Conservation (phyloP, 2,797 vertebrate species). For the Amblyopsis hoosieri region DNA sequence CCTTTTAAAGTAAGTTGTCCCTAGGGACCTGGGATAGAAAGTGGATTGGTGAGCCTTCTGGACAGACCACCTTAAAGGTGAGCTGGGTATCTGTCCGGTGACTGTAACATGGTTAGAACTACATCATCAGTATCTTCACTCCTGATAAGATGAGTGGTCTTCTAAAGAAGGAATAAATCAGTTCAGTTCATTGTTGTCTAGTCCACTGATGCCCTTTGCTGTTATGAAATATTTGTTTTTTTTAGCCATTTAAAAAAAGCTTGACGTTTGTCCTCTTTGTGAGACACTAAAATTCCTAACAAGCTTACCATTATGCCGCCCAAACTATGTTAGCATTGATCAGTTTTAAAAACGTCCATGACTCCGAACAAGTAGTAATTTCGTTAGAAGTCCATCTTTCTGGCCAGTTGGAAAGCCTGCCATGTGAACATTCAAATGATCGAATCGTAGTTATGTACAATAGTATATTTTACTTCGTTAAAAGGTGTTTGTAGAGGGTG, state of each 20-base stretch:
- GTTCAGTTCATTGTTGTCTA: slow-evolving; percentile 26
- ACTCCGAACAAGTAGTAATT: slow-evolving; percentile 31
- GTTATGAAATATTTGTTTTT: slow-evolving; percentile 10
- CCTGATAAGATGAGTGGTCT: slow-evolving; percentile 45
- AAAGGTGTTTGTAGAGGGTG: slow-evolving; percentile 14
- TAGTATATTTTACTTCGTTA: slow-evolving; percentile 10
- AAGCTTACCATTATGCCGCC: slow-evolving; percentile 38
- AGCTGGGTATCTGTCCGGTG: slow-evolving; percentile 48
- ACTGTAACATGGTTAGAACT: slow-evolving; percentile 44
- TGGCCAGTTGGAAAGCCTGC: slow-evolving; percentile 17
- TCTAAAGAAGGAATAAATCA: slow-evolving; percentile 17
- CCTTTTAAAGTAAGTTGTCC: slow-evolving; percentile 66
- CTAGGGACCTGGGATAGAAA: slow-evolving; percentile 62
- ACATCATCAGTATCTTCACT: slow-evolving; percentile 32
- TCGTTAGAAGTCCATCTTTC: slow-evolving; percentile 24
- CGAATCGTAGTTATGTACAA: not conserved
- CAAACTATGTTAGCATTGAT: slow-evolving; percentile 68
- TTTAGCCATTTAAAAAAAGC: slow-evolving; percentile 35
- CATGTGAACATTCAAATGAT: slow-evolving; percentile 13
- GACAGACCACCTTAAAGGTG: slow-evolving; percentile 41
- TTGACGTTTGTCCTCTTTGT: slow-evolving; percentile 23
- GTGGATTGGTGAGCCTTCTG: slow-evolving; percentile 67
- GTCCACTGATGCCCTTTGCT: slow-evolving; percentile 26
- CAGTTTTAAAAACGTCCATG: slow-evolving; percentile 28
- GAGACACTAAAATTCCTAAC: slow-evolving; percentile 32